These are phyloP conservation scores for Nibea albiflora DNA, from an alignment of 2,113 vertebrate genomes.

Conservation along the genomic window DNA sequence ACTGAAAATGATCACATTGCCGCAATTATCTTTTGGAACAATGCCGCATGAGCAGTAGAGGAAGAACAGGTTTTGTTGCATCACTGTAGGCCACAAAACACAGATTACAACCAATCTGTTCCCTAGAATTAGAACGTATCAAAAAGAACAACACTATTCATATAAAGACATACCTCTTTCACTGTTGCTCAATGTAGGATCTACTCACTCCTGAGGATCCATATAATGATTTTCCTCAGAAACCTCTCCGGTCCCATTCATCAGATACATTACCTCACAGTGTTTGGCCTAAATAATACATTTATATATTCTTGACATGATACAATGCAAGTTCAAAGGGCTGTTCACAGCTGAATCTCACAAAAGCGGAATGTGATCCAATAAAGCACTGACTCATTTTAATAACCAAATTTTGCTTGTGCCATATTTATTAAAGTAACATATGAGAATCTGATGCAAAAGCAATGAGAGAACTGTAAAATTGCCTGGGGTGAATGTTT, in stretches of 20 bases:
- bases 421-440: slow-evolving; percentile 47
- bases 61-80: slow-evolving; percentile 2
- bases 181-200: slow-evolving; percentile 3
- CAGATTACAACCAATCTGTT: neutral
- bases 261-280: slow-evolving; percentile 30
- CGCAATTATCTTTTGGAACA: neutral
- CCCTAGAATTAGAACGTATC: neutral
- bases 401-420: slow-evolving; percentile 56
- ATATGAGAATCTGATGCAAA: slow-evolving; percentile 33
- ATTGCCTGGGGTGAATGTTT: slow-evolving; percentile 44
- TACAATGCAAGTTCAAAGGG: slow-evolving; percentile 30
- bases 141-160: neutral
- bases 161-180: neutral
- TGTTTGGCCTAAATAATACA: slow-evolving; percentile 37
- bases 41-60: slow-evolving; percentile 2
- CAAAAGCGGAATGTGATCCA: slow-evolving; percentile 56
- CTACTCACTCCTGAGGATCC: slow-evolving; percentile 1
- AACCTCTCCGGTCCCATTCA: slow-evolving; percentile 41
- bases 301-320: slow-evolving; percentile 30
- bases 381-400: slow-evolving; percentile 43
- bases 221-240: slow-evolving; percentile 9
- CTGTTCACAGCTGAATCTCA: slow-evolving; percentile 37
- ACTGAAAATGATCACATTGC: neutral
- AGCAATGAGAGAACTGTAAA: slow-evolving; percentile 5
- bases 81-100: slow-evolving; percentile 17